Percentiles rank a stretch among this genome's conserved stretches.
These are phyloP conservation scores for Myotis findleyi DNA, from an alignment of 2,797 vertebrate species.

Conservation along the genomic window DNA sequence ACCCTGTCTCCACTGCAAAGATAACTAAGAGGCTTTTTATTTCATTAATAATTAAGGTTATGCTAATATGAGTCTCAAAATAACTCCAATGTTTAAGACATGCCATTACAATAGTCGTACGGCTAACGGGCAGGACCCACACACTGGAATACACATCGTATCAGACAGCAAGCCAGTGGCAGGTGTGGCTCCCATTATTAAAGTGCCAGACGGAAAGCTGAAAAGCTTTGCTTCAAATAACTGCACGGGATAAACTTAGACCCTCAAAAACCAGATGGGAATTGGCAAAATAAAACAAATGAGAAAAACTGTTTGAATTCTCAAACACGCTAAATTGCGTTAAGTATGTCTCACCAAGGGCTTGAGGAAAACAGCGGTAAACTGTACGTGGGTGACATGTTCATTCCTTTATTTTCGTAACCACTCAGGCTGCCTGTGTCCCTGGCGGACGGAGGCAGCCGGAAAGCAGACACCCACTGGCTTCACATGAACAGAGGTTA, in stretches of 20 bases:
- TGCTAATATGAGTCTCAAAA: slow-evolving; percentile 25
- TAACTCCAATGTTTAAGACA: slow-evolving; percentile 65
- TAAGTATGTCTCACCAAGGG: not conserved
- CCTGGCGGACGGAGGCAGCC: not conserved
- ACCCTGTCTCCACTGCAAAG: not conserved
- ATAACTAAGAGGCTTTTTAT: not conserved
- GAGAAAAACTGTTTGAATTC: not conserved
- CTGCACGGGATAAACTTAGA: not conserved
- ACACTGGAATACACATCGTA: not conserved
- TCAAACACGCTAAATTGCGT: slow-evolving; percentile 22
- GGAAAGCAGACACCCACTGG: slow-evolving; percentile 20
- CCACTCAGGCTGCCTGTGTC: not conserved
- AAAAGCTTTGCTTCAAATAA: not conserved
- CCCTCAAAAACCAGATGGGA: not conserved
- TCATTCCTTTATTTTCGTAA: not conserved
- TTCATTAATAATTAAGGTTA: slow-evolving; percentile 64
- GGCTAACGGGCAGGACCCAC: not conserved
- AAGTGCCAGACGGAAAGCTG: not conserved
- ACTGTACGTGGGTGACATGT: not conserved
- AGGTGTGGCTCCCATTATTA: not conserved
- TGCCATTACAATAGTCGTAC: slow-evolving; percentile 44
- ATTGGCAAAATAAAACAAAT: not conserved
- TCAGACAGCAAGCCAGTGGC: not conserved
- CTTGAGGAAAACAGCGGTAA: slow-evolving; percentile 39
- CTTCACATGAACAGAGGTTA: slow-evolving; percentile 55